Base-by-base conservation (phyloP, 2,113 vertebrate genomes). In the Zosterops japonicus region DNA sequence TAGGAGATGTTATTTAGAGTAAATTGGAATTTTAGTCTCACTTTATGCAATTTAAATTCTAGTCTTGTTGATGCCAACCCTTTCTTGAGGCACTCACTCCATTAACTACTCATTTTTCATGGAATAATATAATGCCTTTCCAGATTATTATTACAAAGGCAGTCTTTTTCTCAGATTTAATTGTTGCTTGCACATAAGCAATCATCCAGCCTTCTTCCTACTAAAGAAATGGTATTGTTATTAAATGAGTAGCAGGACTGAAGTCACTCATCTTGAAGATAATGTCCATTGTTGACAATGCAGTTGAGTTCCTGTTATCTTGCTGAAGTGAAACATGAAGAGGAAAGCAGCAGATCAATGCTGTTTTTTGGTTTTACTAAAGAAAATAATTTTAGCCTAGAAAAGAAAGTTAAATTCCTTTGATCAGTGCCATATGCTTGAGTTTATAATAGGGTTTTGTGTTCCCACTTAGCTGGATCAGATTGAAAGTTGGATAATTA, bases 381-480 rank as follows among this genome's bases (percentile, higher is more conserved):
- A 83, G 41, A 88, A 88, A 93, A 52, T 64, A 35, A 57, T 83
- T 79, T 93, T 79, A 88, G 17, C 16, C 25, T 80, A 35, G 55
- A 70, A 88, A 92, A 86, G 46, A 72, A 85, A 67, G 67, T 83
- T 77, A 29, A 72, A 70, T 74, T 88, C 39, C n/a, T 88, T 90
- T 94, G 70, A 91, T 83, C 1, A 5, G 10, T 92, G 83, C 50
- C 78, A 56, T 86, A 63, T 86, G 85, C 76, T 90, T 42, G 18
- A 77, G 41, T 93, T 93, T 65, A 33, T 76, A 88, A 88, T 57
- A 80, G 63, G 71, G n/a, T 93, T 96, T 86, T 96, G 55, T 94
- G 59, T 57, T 94, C 39, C 36, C 20, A 93, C 52, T 84, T 94
- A 83, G 74, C 65, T 91, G 49, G 91, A 79, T 89, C 78, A 74